Percentiles rank a stretch among this genome's conserved stretches.
Evolutionary conservation across 2,113 vertebrate genomes (phyloP).

Genomic region (Xiphias gladius): DNA sequence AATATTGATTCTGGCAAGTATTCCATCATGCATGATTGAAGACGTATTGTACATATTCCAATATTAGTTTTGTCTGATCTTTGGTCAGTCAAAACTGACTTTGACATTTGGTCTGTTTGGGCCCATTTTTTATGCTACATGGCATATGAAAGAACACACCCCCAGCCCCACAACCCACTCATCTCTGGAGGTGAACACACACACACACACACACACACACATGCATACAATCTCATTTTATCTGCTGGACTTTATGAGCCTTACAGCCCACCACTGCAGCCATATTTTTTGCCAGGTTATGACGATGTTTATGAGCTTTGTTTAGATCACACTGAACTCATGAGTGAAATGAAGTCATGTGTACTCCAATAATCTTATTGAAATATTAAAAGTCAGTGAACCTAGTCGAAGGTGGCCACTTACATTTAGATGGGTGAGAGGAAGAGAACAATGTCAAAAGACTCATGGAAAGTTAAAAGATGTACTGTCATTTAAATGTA

Average conservation of each 20-base stretch:
- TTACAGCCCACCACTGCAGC: slow-evolving; percentile 7
- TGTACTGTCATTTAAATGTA: background rate
- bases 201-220: background rate
- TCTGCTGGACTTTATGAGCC: slow-evolving; percentile 41
- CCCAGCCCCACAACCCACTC: background rate
- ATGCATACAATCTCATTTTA: slow-evolving; percentile 11
- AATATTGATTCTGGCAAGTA: background rate
- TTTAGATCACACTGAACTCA: slow-evolving; percentile 27
- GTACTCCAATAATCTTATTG: slow-evolving; percentile 16
- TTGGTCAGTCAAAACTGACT: background rate
- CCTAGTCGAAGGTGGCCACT: slow-evolving; percentile 22
- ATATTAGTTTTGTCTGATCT: background rate
- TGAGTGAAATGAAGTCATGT: slow-evolving; percentile 10
- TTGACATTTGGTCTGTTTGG: background rate
- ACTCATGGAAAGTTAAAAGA: background rate
- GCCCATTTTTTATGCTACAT: background rate
- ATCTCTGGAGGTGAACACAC: background rate
- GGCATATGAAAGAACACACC: background rate
- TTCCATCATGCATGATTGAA: background rate
- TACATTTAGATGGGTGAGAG: background rate
- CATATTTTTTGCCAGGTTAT: slow-evolving; percentile 32
- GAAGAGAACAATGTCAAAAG: background rate
- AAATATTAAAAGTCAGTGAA: slow-evolving; percentile 23
- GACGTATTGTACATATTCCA: background rate
- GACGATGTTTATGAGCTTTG: slow-evolving; percentile 43